Evolutionary conservation across 2,888 invertebrate species (phyloP).

Genomic region (Penaeus monodon): DNA sequence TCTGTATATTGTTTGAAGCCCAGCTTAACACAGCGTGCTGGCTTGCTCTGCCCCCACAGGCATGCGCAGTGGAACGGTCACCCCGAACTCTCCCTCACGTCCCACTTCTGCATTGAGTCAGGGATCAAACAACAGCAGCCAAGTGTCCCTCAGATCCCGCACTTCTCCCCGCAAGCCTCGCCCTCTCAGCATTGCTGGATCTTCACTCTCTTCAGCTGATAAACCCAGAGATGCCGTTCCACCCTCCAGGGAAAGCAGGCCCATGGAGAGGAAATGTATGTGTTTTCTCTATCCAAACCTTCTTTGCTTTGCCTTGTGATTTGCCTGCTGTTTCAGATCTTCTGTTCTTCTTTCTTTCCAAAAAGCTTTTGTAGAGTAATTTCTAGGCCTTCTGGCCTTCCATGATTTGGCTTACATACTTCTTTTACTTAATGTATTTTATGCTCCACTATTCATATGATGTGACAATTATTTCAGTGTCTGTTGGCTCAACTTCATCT

Average conservation of each 20-base stretch:
- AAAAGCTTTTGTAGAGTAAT: no score
- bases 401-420: no score
- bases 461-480: constrained; percentile 34
- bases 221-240: constrained; percentile 56
- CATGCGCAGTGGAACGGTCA: constrained; percentile 75
- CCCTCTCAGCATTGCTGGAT: constrained; percentile 72
- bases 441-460: no score
- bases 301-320: constrained; percentile 20
- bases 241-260: constrained; percentile 57
- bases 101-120: constrained; percentile 89
- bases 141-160: constrained; percentile 64
- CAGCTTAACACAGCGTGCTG: constrained; percentile 56
- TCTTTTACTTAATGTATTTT: no score
- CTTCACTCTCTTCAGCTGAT: constrained; percentile 62
- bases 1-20: constrained; percentile 30
- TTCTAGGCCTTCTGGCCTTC: no score
- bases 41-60: constrained; percentile 63
- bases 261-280: constrained; percentile 63
- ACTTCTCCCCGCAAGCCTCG: constrained; percentile 66
- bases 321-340: constrained; percentile 7
- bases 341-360: background rate
- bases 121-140: constrained; percentile 68
- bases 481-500: constrained; percentile 37
- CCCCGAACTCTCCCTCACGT: constrained; percentile 80
- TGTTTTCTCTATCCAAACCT: constrained; percentile 12